Conservation (phyloP, 2,113 vertebrate species). For the Monopterus albus region DNA sequence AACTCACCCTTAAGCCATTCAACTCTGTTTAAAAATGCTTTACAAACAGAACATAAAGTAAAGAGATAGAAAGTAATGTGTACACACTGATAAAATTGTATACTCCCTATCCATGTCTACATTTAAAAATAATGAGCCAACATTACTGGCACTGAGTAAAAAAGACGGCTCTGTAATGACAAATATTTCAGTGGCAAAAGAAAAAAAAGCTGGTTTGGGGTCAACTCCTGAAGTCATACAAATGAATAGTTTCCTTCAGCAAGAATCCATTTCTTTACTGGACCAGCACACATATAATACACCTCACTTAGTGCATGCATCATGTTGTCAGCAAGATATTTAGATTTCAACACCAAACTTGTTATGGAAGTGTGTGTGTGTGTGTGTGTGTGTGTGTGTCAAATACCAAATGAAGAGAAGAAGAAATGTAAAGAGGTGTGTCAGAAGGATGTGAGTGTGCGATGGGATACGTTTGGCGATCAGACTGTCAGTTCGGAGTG, state of each 20-base stretch:
- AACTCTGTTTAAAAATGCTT: not conserved
- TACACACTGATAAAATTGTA: not conserved
- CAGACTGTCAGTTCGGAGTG: not conserved
- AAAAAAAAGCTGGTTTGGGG: not conserved
- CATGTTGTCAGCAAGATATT: slow-evolving; percentile 61
- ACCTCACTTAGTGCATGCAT: slow-evolving; percentile 63
- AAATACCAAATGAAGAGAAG: slow-evolving; percentile 46
- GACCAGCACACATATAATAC: no score
- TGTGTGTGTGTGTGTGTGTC: slow-evolving; percentile 1
- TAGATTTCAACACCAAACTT: slow-evolving; percentile 3
- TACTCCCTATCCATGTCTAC: no score
- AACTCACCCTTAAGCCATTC: no score
- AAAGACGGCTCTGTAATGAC: no score
- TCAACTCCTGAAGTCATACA: not conserved
- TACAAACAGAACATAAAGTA: not conserved
- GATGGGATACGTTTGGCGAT: no score
- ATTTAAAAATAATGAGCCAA: no score
- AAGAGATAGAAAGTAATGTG: no score
- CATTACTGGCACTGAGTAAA: no score
- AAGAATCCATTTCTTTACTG: no score
- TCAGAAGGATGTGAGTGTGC: no score
- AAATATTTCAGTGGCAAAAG: not conserved
- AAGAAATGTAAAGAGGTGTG: slow-evolving; percentile 54
- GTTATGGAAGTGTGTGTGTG: not conserved
- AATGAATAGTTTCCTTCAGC: slow-evolving; percentile 47